A percentile compares a stretch with the other conserved stretches of the same genome.
These are phyloP conservation scores for Hypothenemus hampei DNA, from an alignment of 1,140 invertebrate genomes.

Conservation along the genomic window DNA sequence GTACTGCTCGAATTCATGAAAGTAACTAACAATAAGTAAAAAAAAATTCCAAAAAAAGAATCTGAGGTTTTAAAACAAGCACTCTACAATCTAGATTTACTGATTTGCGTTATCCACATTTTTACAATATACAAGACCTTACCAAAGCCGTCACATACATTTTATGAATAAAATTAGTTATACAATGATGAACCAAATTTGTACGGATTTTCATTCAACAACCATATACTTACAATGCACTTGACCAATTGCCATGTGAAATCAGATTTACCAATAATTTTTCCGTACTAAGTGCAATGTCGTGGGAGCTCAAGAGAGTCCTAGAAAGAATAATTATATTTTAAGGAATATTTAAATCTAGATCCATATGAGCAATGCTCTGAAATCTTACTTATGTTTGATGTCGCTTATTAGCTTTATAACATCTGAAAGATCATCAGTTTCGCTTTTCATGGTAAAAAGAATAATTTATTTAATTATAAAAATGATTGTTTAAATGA, in stretches of 20 bases:
- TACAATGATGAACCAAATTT: too few relatives aligned
- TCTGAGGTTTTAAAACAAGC: too few relatives aligned
- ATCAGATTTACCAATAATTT: slow-evolving; percentile 56
- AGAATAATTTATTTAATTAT: not conserved
- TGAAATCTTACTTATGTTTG: slow-evolving; percentile 47
- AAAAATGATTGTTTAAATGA: not conserved
- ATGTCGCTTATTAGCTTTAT: slow-evolving; percentile 48
- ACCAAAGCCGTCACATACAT: too few relatives aligned
- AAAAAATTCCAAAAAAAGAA: too few relatives aligned
- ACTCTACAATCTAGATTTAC: too few relatives aligned
- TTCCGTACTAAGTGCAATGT: slow-evolving; percentile 57
- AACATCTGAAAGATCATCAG: slow-evolving; percentile 32
- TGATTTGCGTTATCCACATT: too few relatives aligned
- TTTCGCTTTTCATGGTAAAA: not conserved
- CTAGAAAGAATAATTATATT: slow-evolving; percentile 39
- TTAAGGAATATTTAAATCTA: slow-evolving; percentile 5
- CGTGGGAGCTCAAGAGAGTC: slow-evolving; percentile 53
- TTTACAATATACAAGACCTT: too few relatives aligned
- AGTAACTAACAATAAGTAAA: too few relatives aligned
- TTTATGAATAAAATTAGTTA: too few relatives aligned
- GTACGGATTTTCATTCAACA: too few relatives aligned
- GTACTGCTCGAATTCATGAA: too few relatives aligned
- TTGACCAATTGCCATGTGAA: slow-evolving; percentile 53
- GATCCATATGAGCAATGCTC: slow-evolving; percentile 6
- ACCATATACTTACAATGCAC: slow-evolving; percentile 59